Evolutionary conservation across 2,113 vertebrate genomes (phyloP).

Genomic region (Mirounga angustirostris): DNA sequence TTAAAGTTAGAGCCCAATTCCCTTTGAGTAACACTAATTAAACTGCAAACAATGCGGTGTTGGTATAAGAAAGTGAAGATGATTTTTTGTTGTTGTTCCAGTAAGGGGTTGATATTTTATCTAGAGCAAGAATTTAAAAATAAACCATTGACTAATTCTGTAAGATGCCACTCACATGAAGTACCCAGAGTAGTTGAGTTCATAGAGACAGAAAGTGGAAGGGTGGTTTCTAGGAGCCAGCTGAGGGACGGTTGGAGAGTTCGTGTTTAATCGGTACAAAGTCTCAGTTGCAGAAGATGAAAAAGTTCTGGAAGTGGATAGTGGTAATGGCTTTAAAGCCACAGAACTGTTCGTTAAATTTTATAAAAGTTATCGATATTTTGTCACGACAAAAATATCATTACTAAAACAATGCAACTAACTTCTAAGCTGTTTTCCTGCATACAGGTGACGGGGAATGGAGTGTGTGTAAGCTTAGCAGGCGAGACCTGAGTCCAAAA

Average conservation of each 20-base stretch:
- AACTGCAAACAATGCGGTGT: neutral
- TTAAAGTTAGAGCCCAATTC: conserved; percentile 3
- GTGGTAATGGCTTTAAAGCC: neutral
- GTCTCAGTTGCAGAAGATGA: neutral
- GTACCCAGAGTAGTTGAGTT: neutral
- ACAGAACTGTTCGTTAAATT: neutral
- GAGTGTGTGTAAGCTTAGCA: neutral
- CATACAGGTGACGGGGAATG: neutral
- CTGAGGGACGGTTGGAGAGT: no score
- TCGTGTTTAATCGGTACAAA: neutral
- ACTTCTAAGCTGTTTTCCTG: neutral
- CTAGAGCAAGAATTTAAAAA: conserved; percentile 13
- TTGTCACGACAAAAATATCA: neutral
- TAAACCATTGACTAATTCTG: neutral
- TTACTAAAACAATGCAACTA: neutral
- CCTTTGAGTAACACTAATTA: conserved; percentile 24
- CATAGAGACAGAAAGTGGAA: neutral
- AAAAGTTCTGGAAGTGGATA: neutral
- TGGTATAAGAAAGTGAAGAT: neutral
- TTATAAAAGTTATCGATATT: neutral
- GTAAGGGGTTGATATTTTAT: neutral
- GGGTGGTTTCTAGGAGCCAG: neutral
- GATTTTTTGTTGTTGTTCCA: neutral
- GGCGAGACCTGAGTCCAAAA: neutral
- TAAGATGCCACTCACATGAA: neutral